These are phyloP conservation scores for Anorthoa munda DNA, from an alignment of 2,888 invertebrate genomes.

Conservation along the genomic window DNA sequence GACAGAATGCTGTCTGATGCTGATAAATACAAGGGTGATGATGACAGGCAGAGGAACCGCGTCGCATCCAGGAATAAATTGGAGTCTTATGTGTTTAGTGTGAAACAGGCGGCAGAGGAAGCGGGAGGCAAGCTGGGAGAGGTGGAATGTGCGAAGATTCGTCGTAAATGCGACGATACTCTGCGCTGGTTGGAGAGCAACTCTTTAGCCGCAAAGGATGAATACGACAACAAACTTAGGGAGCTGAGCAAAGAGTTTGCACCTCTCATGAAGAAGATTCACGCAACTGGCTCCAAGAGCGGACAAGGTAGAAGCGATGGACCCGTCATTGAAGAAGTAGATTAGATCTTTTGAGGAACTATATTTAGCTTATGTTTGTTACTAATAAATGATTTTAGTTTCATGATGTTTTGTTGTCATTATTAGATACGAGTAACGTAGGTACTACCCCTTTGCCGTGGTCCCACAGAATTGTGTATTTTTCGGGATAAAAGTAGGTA, in stretches of 20 bases:
- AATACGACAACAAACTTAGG: constrained; percentile 91
- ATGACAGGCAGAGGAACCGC: constrained; percentile 92
- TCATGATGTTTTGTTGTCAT: constrained; percentile 15
- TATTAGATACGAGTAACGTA: neutral
- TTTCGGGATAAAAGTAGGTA: no score
- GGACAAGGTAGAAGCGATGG: constrained; percentile 75
- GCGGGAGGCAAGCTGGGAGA: constrained; percentile 91
- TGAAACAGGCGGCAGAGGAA: constrained; percentile 92
- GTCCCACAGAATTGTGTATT: neutral
- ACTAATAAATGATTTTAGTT: constrained; percentile 46
- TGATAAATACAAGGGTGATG: constrained; percentile 93
- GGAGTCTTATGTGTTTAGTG: constrained; percentile 93
- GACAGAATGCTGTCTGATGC: constrained; percentile 95
- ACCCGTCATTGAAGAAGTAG: constrained; percentile 91
- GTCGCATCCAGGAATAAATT: constrained; percentile 93
- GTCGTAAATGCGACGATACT: constrained; percentile 89
- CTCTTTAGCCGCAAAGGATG: constrained; percentile 92
- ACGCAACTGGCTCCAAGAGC: constrained; percentile 75
- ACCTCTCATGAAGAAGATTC: constrained; percentile 92
- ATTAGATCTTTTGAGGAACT: constrained; percentile 75
- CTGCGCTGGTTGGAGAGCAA: constrained; percentile 93
- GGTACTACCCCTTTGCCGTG: neutral
- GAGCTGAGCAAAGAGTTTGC: constrained; percentile 73
- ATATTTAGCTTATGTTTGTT: constrained; percentile 42
- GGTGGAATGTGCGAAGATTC: constrained; percentile 90